These are phyloP conservation scores for Schlechtendalia chinensis DNA, from an alignment of 1,140 invertebrate species.

Conservation along the genomic window DNA sequence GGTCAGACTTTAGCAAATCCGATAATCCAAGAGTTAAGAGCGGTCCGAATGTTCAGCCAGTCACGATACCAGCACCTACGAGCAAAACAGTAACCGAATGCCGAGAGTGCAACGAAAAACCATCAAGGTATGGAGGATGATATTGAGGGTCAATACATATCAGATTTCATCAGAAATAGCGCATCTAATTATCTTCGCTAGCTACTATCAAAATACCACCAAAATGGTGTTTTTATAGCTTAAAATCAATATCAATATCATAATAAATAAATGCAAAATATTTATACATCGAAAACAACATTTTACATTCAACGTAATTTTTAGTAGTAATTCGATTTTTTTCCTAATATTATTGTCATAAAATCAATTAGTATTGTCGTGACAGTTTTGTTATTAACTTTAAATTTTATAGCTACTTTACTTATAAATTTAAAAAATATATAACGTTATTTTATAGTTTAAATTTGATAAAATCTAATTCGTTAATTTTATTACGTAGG, in stretches of 20 bases:
- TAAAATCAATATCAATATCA: neutral
- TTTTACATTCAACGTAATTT: neutral
- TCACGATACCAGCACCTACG: constrained; percentile 35
- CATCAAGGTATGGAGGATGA: constrained; percentile 45
- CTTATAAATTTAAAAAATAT: neutral
- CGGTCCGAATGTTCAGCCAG: constrained; percentile 43
- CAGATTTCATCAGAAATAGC: constrained; percentile 30
- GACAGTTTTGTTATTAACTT: neutral
- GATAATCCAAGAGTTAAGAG: constrained; percentile 26
- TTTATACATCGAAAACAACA: neutral
- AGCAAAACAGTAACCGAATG: constrained; percentile 50
- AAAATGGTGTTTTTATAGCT: neutral
- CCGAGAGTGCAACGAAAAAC: constrained; percentile 45
- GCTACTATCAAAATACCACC: neutral
- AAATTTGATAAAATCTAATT: neutral
- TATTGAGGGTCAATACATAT: constrained; percentile 34
- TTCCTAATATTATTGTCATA: neutral
- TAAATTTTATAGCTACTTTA: neutral
- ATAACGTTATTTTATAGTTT: neutral
- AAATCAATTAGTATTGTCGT: neutral
- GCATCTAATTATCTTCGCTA: constrained; percentile 19
- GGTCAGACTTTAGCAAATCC: neutral
- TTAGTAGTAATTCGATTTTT: neutral
- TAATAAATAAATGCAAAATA: neutral
- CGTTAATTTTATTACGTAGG: neutral